Evolutionary conservation across 2,797 vertebrate species (phyloP).

Genomic region (Helostoma temminkii): DNA sequence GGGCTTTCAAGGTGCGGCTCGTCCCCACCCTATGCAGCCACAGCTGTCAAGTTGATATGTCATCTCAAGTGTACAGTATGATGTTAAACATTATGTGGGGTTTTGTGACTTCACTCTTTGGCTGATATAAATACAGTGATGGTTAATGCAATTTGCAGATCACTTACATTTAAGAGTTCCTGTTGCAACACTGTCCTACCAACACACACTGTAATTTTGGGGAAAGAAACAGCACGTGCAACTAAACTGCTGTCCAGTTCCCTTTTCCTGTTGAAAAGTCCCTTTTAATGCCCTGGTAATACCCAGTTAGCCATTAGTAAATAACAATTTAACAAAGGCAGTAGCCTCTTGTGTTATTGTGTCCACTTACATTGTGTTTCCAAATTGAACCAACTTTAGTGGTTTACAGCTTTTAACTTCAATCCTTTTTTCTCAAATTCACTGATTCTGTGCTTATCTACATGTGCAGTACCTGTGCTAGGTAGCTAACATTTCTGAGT

Average conservation of each 20-base stretch:
- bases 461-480: no score
- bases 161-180: background rate
- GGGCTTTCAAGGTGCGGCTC: slow-evolving; percentile 78
- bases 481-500: no score
- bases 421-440: no score
- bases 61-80: slow-evolving; percentile 39
- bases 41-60: slow-evolving; percentile 66
- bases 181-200: background rate
- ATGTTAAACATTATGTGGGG: slow-evolving; percentile 30
- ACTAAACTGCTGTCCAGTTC: background rate
- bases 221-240: background rate
- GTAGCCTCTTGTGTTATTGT: no score
- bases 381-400: no score
- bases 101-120: slow-evolving; percentile 33
- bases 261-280: background rate
- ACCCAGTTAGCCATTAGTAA: no score
- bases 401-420: no score
- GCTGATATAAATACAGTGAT: slow-evolving; percentile 32
- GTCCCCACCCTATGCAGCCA: slow-evolving; percentile 58
- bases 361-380: no score
- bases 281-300: background rate
- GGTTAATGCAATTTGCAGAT: slow-evolving; percentile 12
- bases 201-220: background rate
- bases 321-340: no score
- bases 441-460: no score